phyloP scores from a whole-genome alignment of 2,797 vertebrate genomes.

The Mionectes olivaceus region DNA sequence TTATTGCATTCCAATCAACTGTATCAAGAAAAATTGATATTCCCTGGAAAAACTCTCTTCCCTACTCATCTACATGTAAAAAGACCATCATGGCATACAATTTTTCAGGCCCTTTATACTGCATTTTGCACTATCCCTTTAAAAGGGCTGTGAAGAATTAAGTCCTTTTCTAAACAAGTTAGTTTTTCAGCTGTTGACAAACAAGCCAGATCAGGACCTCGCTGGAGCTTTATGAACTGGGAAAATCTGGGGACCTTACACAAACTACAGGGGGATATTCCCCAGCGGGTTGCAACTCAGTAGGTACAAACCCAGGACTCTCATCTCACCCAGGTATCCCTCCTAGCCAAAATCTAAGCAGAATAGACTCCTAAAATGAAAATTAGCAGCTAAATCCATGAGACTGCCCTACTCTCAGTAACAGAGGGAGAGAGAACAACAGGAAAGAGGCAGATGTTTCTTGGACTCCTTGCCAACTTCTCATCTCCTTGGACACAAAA shows the following conservation, averaged over 20 bases:
- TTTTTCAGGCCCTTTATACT: neutral
- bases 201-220: neutral
- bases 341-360: neutral
- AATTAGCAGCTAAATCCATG: neutral
- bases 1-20: neutral
- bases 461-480: neutral
- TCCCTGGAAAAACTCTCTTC: neutral
- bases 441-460: constrained; percentile 40
- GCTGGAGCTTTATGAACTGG: neutral
- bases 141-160: neutral
- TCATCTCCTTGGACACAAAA: constrained; percentile 13
- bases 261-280: neutral
- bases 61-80: neutral
- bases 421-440: constrained; percentile 9
- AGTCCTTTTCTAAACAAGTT: neutral
- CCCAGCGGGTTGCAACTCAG: neutral
- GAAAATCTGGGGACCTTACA: neutral
- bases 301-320: neutral
- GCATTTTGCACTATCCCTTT: neutral
- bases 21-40: neutral
- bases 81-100: neutral
- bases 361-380: neutral
- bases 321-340: neutral
- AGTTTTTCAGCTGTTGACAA: neutral
- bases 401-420: neutral